These are phyloP conservation scores for Ctena decussata DNA, from an alignment of 2,888 invertebrate genomes.

Conservation along the genomic window DNA sequence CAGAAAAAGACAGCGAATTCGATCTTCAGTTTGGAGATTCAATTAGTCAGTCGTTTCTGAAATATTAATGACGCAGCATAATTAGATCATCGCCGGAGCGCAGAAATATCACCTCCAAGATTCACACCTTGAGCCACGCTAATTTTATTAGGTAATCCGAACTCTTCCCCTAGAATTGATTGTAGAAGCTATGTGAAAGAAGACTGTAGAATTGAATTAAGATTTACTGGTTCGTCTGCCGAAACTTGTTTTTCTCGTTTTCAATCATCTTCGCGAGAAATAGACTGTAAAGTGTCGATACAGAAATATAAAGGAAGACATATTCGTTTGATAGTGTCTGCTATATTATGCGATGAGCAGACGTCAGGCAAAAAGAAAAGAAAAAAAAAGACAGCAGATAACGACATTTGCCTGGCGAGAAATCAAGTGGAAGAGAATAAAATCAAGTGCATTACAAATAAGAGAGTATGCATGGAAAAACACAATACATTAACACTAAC, in stretches of 20 bases:
- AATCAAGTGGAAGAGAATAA: no score
- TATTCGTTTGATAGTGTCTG: no score
- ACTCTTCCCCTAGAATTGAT: slow-evolving; percentile 55
- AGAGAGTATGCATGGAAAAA: no score
- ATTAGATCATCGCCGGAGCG: slow-evolving; percentile 74
- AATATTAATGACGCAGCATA: slow-evolving; percentile 76
- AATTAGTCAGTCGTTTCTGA: slow-evolving; percentile 75
- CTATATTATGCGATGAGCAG: no score
- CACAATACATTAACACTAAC: no score
- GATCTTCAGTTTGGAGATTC: slow-evolving; percentile 70
- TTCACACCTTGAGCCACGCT: slow-evolving; percentile 73
- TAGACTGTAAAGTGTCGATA: neutral
- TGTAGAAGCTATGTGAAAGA: slow-evolving; percentile 49
- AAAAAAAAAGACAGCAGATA: no score
- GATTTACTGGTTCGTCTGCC: slow-evolving; percentile 41
- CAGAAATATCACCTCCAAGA: slow-evolving; percentile 72
- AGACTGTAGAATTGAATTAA: slow-evolving; percentile 54
- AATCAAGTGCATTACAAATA: no score
- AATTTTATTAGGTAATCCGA: slow-evolving; percentile 74
- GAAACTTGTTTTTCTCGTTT: neutral
- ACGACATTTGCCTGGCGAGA: no score
- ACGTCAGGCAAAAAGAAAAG: no score
- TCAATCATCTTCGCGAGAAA: neutral
- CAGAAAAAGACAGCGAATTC: slow-evolving; percentile 72
- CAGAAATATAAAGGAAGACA: no score